Evolutionary conservation across 2,888 invertebrate species (phyloP), one percentile per base, ranked within the genome.

Genomic region (Chrysolina americana): DNA sequence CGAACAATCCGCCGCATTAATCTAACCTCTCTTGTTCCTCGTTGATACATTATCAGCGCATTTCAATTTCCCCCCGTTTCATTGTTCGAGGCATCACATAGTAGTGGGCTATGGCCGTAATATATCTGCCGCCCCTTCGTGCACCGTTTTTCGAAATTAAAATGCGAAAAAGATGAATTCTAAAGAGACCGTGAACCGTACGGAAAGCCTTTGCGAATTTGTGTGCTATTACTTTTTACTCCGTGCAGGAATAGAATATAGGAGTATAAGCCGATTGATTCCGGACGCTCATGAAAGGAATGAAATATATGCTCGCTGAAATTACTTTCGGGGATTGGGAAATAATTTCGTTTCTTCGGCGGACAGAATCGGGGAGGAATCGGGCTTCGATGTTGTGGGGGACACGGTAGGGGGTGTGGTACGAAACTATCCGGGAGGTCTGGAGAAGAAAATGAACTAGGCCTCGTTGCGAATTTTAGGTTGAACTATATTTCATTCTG

Each of bases 111-210:
- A 56, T 13, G 17, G 56, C 56, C n/a, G 36, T 59, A 28, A 59
- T 59, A 59, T 59, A 59, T 79, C 59, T 78, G 79, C 36, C 72
- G 56, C 73, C 78, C 78, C 76, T 72, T 72, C 68, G 79, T 72
- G 70, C 73, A 75, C n/a, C 79, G 79, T 81, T 82, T 83, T 82
- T 81, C 78, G 77, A 81, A 83, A 84, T 84, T 85, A 83, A 85
- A 85, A 83, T 81, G 80, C 75, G 76, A 80, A 53, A n/a, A 81
- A 82, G 81, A 84, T 81, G 82, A 80, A 81, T 82, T 80, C 79
- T 81, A 81, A 80, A 81, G 81, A 81, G 76, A 77, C 78, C 76
- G 76, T 79, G 80, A 82, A 82, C 83, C 82, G 81, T 82, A 79
- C 75, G 73, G 79, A 77, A 21, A 79, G 71, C 72, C 78, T 79